Evolutionary conservation across 2,888 invertebrate species (phyloP).

Genomic region (Stenodema calcarata): DNA sequence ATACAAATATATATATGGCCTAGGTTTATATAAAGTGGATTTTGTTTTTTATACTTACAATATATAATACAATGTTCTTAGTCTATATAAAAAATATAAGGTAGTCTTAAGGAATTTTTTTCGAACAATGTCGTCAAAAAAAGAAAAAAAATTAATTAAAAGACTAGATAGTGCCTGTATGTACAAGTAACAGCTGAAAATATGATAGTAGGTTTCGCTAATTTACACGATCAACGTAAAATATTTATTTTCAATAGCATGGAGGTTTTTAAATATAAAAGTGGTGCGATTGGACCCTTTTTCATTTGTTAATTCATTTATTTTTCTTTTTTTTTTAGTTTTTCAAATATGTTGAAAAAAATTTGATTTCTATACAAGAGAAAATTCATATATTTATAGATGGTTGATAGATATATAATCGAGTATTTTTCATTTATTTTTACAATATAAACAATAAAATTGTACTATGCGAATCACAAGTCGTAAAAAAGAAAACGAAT

Average conservation of each 20-base stretch:
- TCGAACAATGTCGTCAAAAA: constrained; percentile 37
- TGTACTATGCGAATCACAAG: constrained; percentile 49
- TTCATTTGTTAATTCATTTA: background rate
- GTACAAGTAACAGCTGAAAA: constrained; percentile 21
- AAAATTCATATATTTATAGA: constrained; percentile 14
- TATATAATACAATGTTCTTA: constrained; percentile 40
- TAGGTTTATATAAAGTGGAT: constrained; percentile 38
- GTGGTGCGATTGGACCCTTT: constrained; percentile 45
- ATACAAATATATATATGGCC: constrained; percentile 54
- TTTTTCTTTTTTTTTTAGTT: background rate
- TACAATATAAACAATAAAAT: constrained; percentile 45
- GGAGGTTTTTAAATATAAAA: constrained; percentile 22
- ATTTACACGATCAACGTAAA: constrained; percentile 37
- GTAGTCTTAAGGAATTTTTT: constrained; percentile 48
- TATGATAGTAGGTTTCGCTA: background rate
- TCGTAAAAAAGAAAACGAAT: constrained; percentile 22
- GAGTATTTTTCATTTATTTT: constrained; percentile 1
- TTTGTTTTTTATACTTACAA: constrained; percentile 36
- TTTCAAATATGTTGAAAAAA: too few species aligned
- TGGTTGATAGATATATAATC: background rate
- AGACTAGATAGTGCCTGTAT: constrained; percentile 45
- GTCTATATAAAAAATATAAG: constrained; percentile 47
- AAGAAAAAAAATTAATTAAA: constrained; percentile 20
- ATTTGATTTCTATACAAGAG: constrained; percentile 15
- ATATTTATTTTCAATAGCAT: constrained; percentile 28